phyloP scores from a whole-genome alignment of 2,113 vertebrate genomes.

The Hippocampus comes region DNA sequence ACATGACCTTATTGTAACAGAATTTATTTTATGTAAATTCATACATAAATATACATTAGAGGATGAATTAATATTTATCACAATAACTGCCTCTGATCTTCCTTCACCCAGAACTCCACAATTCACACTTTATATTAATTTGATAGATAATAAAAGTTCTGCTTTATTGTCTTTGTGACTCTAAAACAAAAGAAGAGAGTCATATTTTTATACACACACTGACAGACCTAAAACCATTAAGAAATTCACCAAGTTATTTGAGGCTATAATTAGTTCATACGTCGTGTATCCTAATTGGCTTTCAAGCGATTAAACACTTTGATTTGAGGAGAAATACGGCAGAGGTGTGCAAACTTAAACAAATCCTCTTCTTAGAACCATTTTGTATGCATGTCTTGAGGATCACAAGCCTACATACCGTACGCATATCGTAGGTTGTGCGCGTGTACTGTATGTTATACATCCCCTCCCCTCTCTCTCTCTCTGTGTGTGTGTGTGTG shows the following conservation, averaged over 20 bases:
- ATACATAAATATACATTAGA: not conserved
- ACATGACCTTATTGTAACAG: not conserved
- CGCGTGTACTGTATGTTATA: too few species aligned
- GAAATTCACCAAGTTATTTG: slow-evolving; percentile 19
- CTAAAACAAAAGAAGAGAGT: not conserved
- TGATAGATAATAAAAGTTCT: slow-evolving; percentile 10
- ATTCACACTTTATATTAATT: slow-evolving; percentile 9
- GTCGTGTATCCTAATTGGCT: slow-evolving; percentile 16
- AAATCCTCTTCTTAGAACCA: not conserved
- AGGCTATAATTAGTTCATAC: slow-evolving; percentile 16
- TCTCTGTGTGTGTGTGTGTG: too few species aligned
- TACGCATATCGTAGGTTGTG: too few species aligned
- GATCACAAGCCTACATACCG: too few species aligned
- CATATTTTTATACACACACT: not conserved
- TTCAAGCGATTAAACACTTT: slow-evolving; percentile 17
- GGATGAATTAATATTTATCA: not conserved
- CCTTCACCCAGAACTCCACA: not conserved
- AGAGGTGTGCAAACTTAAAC: too few species aligned
- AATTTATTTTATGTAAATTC: not conserved
- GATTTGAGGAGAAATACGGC: slow-evolving; percentile 12
- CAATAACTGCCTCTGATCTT: not conserved
- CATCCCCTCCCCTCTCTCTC: too few species aligned
- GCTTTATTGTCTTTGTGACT: not conserved
- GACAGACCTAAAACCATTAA: slow-evolving; percentile 2
- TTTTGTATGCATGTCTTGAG: not conserved